Evolutionary conservation across 23 tunicate species (phyloP).

Genomic region (Trididemnum clinides): DNA sequence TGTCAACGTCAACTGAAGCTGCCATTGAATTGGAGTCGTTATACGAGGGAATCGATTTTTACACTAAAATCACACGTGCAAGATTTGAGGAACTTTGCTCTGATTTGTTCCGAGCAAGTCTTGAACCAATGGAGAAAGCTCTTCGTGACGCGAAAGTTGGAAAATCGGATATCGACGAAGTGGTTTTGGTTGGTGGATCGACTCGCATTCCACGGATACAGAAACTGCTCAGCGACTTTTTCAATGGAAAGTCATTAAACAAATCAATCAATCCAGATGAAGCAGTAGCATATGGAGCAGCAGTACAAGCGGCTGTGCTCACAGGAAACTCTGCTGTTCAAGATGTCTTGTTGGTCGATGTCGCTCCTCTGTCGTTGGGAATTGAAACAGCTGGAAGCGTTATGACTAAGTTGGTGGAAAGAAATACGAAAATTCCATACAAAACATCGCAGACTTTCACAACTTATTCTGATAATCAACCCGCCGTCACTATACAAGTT

Average conservation of each 20-base stretch:
- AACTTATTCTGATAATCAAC: slow-evolving; percentile 85
- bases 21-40: slow-evolving; percentile 82
- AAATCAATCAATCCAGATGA: slow-evolving; percentile 99
- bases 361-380: slow-evolving; percentile 77
- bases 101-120: slow-evolving; percentile 81
- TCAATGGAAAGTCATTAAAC: slow-evolving; percentile 91
- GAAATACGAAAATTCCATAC: slow-evolving; percentile 73
- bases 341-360: slow-evolving; percentile 62
- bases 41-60: slow-evolving; percentile 90
- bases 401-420: slow-evolving; percentile 70
- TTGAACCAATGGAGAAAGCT: slow-evolving; percentile 92
- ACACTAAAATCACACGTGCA: slow-evolving; percentile 85
- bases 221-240: slow-evolving; percentile 85
- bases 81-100: slow-evolving; percentile 88
- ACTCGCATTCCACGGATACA: slow-evolving; percentile 94
- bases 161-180: slow-evolving; percentile 87
- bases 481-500: slow-evolving; percentile 75
- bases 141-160: slow-evolving; percentile 79
- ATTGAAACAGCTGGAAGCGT: slow-evolving; percentile 87
- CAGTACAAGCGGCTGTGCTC: slow-evolving; percentile 95
- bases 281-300: slow-evolving; percentile 99
- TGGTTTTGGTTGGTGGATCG: slow-evolving; percentile 98
- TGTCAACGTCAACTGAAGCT: slow-evolving; percentile 88
- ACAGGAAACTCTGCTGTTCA: slow-evolving; percentile 61
- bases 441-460: slow-evolving; percentile 63